These are phyloP conservation scores for Oxytorus armatus DNA, from an alignment of 2,888 invertebrate species.

Conservation along the genomic window DNA sequence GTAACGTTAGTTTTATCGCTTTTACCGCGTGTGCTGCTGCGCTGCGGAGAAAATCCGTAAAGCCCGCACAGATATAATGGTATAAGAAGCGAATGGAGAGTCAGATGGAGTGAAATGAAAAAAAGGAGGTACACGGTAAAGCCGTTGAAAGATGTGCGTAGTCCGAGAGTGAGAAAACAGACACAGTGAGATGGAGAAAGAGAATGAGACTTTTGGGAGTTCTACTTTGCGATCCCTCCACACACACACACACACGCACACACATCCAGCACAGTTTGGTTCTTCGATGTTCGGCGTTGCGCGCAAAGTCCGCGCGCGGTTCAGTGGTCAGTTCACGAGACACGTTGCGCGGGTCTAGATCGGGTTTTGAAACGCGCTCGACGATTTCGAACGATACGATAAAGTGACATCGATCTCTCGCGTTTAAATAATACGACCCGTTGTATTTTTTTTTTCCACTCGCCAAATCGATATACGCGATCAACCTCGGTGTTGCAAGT, in stretches of 20 bases:
- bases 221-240: conserved; percentile 5
- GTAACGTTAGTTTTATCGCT: too few species aligned
- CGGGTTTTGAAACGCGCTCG: conserved; percentile 52
- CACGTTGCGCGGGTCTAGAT: conserved; percentile 70
- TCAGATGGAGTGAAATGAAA: conserved; percentile 22
- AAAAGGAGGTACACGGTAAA: conserved; percentile 16
- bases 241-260: neutral
- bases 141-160: conserved; percentile 9
- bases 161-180: conserved; percentile 23
- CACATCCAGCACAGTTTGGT: conserved; percentile 2
- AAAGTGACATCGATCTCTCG: conserved; percentile 24
- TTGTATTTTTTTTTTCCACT: neutral
- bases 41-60: neutral
- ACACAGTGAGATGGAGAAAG: conserved; percentile 1
- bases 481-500: neutral
- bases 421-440: neutral
- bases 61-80: neutral
- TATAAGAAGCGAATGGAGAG: neutral
- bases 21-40: too few species aligned
- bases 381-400: conserved; percentile 7
- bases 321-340: conserved; percentile 65
- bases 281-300: conserved; percentile 55
- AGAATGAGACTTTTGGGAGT: conserved; percentile 39
- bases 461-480: conserved; percentile 11
- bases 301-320: conserved; percentile 74